phyloP scores from a whole-genome alignment of 2,797 vertebrate genomes.

The Acropternis orthonyx region DNA sequence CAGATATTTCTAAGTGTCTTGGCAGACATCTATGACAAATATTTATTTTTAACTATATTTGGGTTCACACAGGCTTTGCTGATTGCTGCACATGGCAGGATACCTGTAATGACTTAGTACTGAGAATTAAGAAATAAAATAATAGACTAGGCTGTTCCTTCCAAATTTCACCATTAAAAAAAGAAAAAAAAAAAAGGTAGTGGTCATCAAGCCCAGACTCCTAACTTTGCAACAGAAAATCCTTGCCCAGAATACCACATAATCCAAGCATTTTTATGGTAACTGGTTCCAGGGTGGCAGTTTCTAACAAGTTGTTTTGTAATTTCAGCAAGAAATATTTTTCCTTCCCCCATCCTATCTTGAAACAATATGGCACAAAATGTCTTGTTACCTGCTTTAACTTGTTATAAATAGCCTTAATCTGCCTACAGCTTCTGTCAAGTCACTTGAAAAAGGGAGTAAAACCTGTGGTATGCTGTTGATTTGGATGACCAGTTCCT shows the following conservation, averaged over 20 bases:
- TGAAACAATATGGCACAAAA: background rate
- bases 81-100: background rate
- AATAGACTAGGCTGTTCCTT: background rate
- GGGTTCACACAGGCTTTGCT: background rate
- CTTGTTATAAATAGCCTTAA: background rate
- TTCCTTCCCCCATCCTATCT: background rate
- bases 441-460: background rate
- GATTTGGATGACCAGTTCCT: background rate
- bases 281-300: background rate
- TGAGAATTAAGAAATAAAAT: background rate
- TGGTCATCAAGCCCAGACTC: background rate
- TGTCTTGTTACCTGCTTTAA: background rate
- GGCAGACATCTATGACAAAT: background rate
- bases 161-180: background rate
- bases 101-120: background rate
- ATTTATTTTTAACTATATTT: background rate
- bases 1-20: background rate
- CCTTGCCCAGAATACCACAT: background rate
- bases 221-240: background rate
- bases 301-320: background rate
- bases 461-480: background rate
- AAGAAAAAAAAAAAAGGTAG: background rate
- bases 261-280: background rate
- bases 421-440: background rate
- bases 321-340: background rate